Evolutionary conservation across 2,797 vertebrate genomes (phyloP).

Genomic region (Sebastes goodei): DNA sequence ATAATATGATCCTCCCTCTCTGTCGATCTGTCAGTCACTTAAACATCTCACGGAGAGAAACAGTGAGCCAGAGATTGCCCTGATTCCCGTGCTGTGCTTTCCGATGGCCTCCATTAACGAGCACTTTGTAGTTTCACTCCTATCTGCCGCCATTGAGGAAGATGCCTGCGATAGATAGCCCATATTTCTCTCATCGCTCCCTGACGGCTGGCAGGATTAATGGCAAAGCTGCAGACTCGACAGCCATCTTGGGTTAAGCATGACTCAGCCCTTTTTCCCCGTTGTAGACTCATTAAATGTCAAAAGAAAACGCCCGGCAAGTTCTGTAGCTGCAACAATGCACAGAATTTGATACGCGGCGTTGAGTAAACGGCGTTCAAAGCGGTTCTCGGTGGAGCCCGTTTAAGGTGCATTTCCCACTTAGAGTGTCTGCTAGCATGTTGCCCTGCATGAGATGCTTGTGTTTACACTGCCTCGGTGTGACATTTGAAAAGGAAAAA

Average conservation of each 20-base stretch:
- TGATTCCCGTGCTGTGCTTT: constrained; percentile 23
- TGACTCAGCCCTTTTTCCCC: constrained; percentile 61
- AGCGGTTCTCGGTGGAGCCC: not conserved
- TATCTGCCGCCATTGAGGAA: constrained; percentile 34
- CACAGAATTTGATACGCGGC: constrained; percentile 18
- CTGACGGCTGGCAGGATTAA: constrained; percentile 50
- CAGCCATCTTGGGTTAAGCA: constrained; percentile 50
- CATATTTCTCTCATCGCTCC: constrained; percentile 53
- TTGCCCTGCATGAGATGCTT: constrained; percentile 6
- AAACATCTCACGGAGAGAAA: constrained; percentile 29
- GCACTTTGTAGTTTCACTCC: constrained; percentile 45
- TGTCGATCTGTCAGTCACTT: constrained; percentile 62
- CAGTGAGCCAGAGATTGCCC: constrained; percentile 24
- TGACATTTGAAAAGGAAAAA: constrained; percentile 36
- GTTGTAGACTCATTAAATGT: constrained; percentile 59
- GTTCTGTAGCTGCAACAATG: constrained; percentile 31
- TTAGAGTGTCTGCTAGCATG: not conserved
- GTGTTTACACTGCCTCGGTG: constrained; percentile 26
- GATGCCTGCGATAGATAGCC: constrained; percentile 56
- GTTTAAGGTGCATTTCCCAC: constrained; percentile 8
- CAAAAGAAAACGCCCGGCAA: constrained; percentile 38
- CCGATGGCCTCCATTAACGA: constrained; percentile 39
- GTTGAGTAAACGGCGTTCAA: constrained; percentile 40
- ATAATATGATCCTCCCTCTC: constrained; percentile 48
- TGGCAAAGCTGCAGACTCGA: constrained; percentile 33